A percentile compares a stretch with the other conserved stretches of the same genome.
Evolutionary conservation across 2,888 invertebrate genomes (phyloP).

Genomic region (Amiota minor): DNA sequence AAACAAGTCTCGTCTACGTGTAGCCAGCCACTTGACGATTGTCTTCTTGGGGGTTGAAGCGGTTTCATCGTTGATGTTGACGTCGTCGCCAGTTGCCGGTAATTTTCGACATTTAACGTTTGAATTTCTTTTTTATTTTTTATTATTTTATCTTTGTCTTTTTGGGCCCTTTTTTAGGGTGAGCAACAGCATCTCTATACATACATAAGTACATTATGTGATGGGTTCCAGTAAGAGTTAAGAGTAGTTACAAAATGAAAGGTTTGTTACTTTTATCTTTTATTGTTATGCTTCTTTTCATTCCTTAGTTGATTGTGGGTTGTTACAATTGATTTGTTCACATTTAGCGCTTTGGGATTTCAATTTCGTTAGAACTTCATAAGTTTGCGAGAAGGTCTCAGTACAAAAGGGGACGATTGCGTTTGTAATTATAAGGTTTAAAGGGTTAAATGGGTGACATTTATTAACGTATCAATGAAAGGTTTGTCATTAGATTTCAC

Average conservation of each 20-base stretch:
- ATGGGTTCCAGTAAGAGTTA: neutral
- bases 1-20: slow-evolving; percentile 55
- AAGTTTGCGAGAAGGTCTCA: no score
- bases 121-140: slow-evolving; percentile 51
- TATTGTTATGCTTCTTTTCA: slow-evolving; percentile 1
- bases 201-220: neutral
- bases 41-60: slow-evolving; percentile 51
- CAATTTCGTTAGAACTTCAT: neutral
- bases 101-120: slow-evolving; percentile 58
- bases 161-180: neutral
- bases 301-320: slow-evolving; percentile 16
- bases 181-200: neutral
- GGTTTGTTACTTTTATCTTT: neutral
- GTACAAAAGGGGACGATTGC: no score
- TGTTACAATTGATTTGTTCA: slow-evolving; percentile 36
- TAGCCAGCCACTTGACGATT: slow-evolving; percentile 44
- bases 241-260: neutral
- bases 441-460: slow-evolving; percentile 52
- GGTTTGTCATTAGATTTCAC: neutral
- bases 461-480: slow-evolving; percentile 10
- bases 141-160: neutral
- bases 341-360: slow-evolving; percentile 26
- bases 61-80: slow-evolving; percentile 27
- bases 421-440: slow-evolving; percentile 23
- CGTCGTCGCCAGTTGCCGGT: slow-evolving; percentile 39